phyloP scores from a whole-genome alignment of 2,797 vertebrate genomes.

The Molossus molossus region DNA sequence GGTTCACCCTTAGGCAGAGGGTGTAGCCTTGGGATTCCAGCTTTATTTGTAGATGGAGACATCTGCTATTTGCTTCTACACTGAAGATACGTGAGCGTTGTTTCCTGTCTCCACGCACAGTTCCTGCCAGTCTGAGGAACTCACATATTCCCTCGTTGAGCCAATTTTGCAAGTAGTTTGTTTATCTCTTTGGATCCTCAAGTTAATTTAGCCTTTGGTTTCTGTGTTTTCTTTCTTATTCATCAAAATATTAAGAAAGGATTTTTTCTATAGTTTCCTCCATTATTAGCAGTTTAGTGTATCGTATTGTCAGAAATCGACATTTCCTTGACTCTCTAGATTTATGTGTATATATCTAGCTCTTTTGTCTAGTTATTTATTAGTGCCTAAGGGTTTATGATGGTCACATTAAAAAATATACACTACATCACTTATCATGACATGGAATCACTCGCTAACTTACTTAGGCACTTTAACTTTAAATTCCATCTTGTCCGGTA shows the following conservation, averaged over 20 bases:
- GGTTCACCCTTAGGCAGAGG: not conserved
- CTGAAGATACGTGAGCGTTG: not conserved
- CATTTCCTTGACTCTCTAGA: not conserved
- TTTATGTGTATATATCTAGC: not conserved
- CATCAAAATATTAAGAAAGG: not conserved
- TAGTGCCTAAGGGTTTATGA: not conserved
- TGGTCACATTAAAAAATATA: slow-evolving; percentile 9
- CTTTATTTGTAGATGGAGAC: not conserved
- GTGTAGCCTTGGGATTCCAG: not conserved
- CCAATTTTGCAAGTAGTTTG: not conserved
- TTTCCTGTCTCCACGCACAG: not conserved
- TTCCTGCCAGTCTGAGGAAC: not conserved
- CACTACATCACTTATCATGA: not conserved
- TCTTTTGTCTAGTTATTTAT: not conserved
- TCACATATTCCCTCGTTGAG: not conserved
- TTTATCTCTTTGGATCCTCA: not conserved
- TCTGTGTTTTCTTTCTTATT: not conserved
- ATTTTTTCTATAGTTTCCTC: not conserved
- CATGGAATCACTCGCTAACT: not conserved
- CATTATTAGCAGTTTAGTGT: not conserved
- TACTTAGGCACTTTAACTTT: slow-evolving; percentile 17
- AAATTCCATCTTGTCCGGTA: not conserved
- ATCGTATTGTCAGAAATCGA: slow-evolving; percentile 5
- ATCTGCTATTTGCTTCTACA: not conserved
- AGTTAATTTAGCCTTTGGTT: not conserved